A percentile compares a stretch with the other conserved stretches of the same genome.
Conservation (phyloP, 1,140 invertebrate species). For the Nixonia krombeini region DNA sequence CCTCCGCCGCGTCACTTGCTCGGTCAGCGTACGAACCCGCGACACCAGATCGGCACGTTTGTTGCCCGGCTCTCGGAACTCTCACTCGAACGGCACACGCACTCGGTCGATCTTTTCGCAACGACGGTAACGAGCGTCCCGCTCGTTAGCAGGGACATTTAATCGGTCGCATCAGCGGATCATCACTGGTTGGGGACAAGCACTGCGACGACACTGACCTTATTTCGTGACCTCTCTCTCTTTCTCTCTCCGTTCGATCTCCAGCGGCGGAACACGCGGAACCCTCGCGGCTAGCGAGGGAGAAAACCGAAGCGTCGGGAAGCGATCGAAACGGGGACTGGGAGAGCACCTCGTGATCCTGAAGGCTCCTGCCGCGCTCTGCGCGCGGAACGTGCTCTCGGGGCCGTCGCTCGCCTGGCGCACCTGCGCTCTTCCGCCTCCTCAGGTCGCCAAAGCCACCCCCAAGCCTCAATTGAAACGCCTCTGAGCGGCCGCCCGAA, state of each 20-base stretch:
- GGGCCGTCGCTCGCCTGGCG: slow-evolving; percentile 38
- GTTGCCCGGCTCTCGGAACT: neutral
- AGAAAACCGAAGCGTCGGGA: slow-evolving; percentile 29
- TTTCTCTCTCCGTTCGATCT: neutral
- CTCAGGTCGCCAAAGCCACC: slow-evolving; percentile 32
- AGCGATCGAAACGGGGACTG: slow-evolving; percentile 38
- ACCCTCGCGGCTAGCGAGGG: slow-evolving; percentile 53
- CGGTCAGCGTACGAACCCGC: neutral
- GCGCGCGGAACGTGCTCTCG: slow-evolving; percentile 39
- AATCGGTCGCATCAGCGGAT: neutral
- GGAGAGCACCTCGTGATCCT: slow-evolving; percentile 55
- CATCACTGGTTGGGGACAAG: neutral
- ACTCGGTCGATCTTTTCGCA: neutral
- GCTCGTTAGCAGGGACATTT: no score
- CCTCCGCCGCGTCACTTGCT: no score
- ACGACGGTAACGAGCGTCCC: no score
- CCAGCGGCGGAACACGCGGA: slow-evolving; percentile 47
- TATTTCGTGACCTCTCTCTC: slow-evolving; percentile 9
- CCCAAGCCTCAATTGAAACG: slow-evolving; percentile 25
- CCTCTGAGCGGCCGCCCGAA: slow-evolving; percentile 24
- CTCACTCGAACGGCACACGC: neutral
- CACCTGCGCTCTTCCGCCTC: slow-evolving; percentile 46
- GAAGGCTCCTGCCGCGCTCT: slow-evolving; percentile 54
- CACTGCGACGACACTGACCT: neutral
- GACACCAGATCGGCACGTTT: neutral